Evolutionary conservation across 2,113 vertebrate genomes (phyloP).

Genomic region (Tetrao urogallus): DNA sequence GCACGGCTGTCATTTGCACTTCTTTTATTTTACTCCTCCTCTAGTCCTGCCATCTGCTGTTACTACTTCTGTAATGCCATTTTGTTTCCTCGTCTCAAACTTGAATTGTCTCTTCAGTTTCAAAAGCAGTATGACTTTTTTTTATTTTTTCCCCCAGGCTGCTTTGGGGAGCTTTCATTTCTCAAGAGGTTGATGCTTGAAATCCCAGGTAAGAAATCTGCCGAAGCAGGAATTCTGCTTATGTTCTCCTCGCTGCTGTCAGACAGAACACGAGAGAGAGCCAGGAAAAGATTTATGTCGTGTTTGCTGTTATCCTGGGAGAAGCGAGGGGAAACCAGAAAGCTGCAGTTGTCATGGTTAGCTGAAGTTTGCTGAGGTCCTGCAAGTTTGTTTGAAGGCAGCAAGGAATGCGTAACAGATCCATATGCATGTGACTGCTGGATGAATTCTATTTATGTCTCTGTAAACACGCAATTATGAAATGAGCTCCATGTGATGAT

Average conservation of each 20-base stretch:
- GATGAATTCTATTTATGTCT: slow-evolving; percentile 60
- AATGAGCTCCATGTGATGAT: neutral
- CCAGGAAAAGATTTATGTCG: rapidly evolving
- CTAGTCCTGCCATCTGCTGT: neutral
- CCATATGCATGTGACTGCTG: slow-evolving; percentile 37
- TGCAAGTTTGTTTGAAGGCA: neutral
- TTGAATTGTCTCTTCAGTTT: neutral
- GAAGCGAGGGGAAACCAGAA: neutral
- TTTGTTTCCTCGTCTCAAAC: neutral
- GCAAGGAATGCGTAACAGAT: slow-evolving; percentile 50
- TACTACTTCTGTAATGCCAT: neutral
- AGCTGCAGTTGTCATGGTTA: neutral
- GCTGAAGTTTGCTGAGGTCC: neutral
- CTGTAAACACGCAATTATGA: slow-evolving; percentile 50
- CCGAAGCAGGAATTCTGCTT: neutral
- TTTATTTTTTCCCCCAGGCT: neutral
- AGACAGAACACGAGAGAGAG: neutral
- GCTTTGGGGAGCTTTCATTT: neutral
- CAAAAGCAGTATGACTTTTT: neutral
- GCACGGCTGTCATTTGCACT: neutral
- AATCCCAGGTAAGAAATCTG: neutral
- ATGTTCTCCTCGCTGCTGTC: neutral
- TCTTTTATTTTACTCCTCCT: neutral
- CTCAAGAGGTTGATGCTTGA: neutral
- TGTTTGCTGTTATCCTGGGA: neutral